A percentile compares a stretch with the other conserved stretches of the same genome.
These are phyloP conservation scores for Pseudomyrmex pallidus DNA, from an alignment of 1,140 invertebrate species.

Conservation along the genomic window DNA sequence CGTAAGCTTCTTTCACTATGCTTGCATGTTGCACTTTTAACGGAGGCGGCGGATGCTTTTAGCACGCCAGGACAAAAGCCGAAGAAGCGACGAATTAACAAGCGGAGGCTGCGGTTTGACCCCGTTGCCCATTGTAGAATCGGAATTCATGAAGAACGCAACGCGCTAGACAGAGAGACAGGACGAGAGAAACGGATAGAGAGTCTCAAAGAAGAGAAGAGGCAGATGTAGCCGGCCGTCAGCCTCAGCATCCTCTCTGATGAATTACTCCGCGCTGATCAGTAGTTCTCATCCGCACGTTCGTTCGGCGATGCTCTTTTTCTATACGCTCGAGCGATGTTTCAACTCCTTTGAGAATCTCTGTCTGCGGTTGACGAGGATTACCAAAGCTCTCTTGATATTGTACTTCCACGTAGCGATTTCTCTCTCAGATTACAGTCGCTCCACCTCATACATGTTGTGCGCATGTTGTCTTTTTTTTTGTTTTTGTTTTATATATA, in stretches of 20 bases:
- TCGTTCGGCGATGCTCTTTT: not conserved
- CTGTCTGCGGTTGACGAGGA: conserved; percentile 50
- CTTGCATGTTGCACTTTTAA: conserved; percentile 36
- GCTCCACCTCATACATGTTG: conserved; percentile 4
- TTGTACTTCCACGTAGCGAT: conserved; percentile 54
- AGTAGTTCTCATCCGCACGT: conserved; percentile 79
- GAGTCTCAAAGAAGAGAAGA: conserved; percentile 67
- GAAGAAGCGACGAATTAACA: conserved; percentile 80
- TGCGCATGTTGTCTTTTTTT: conserved; percentile 17
- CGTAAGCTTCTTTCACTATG: conserved; percentile 21
- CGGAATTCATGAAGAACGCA: conserved; percentile 68
- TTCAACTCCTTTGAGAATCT: conserved; percentile 42
- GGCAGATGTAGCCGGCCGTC: conserved; percentile 73
- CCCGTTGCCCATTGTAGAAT: conserved; percentile 77
- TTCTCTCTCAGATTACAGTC: conserved; percentile 52
- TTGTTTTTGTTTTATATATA: conserved; percentile 3
- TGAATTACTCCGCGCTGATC: conserved; percentile 82
- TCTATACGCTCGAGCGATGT: conserved; percentile 5
- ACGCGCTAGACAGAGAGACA: conserved; percentile 47
- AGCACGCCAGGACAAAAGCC: conserved; percentile 74
- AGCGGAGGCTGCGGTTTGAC: conserved; percentile 75
- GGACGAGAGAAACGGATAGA: conserved; percentile 64
- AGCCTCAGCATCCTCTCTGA: conserved; percentile 81
- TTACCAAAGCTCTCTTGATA: conserved; percentile 54
- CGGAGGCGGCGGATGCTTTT: conserved; percentile 40